Evolutionary conservation across 2,888 invertebrate species (phyloP).

Genomic region (Hedya salicella): DNA sequence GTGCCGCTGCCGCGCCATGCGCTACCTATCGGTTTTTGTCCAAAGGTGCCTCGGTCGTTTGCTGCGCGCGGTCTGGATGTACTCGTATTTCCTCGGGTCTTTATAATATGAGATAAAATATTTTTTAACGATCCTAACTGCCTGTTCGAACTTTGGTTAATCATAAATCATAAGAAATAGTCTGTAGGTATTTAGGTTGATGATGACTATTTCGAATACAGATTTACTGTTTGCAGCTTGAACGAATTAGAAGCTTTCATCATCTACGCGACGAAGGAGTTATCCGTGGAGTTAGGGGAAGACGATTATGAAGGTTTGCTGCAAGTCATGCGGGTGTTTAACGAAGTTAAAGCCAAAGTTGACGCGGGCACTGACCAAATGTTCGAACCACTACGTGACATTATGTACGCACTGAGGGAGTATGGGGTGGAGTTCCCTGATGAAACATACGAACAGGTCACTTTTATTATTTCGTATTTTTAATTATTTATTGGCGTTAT

Average conservation of each 20-base stretch:
- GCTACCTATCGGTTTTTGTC: no score
- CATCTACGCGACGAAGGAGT: conserved; percentile 88
- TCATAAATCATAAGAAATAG: no score
- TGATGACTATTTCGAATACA: no score
- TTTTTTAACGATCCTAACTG: no score
- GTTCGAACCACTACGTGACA: conserved; percentile 95
- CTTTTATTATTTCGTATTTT: no score
- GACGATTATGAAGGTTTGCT: conserved; percentile 95
- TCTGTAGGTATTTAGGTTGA: no score
- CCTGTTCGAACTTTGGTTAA: no score
- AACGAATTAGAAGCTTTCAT: conserved; percentile 92
- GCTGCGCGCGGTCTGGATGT: no score
- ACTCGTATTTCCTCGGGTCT: no score
- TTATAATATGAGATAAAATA: no score
- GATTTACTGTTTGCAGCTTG: conserved; percentile 79
- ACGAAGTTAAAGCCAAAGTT: conserved; percentile 90
- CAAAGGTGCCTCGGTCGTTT: no score
- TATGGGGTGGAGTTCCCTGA: conserved; percentile 96
- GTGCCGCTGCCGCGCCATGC: no score
- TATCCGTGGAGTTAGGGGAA: conserved; percentile 89
- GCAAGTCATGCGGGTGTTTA: conserved; percentile 92
- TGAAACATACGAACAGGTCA: conserved; percentile 89
- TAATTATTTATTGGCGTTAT: background rate
- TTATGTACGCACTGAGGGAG: conserved; percentile 92
- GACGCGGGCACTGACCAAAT: conserved; percentile 90